Conservation (phyloP, 1,140 invertebrate genomes). For the Sycophila sp. region DNA sequence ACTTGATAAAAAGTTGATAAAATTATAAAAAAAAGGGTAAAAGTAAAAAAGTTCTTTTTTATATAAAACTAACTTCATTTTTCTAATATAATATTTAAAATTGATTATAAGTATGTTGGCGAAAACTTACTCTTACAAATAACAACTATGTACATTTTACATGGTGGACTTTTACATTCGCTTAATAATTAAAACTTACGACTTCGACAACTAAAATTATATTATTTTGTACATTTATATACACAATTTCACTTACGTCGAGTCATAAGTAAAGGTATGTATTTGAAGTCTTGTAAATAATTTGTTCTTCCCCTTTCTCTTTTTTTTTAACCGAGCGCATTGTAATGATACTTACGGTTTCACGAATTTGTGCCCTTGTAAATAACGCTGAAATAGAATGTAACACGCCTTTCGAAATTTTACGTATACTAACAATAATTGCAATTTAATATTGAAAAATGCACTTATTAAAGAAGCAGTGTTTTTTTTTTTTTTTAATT, state of each 20-base stretch:
- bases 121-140: too few relatives aligned
- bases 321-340: neutral
- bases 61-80: too few relatives aligned
- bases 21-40: too few relatives aligned
- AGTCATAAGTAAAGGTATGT: neutral
- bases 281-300: conserved; percentile 12
- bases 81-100: too few relatives aligned
- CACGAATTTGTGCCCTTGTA: neutral
- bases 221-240: conserved; percentile 10
- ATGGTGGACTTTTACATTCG: too few relatives aligned
- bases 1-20: neutral
- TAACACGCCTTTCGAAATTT: neutral
- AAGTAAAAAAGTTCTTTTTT: too few relatives aligned
- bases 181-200: too few relatives aligned
- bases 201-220: conserved; percentile 1
- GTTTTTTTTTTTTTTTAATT: too few relatives aligned
- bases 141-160: too few relatives aligned
- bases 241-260: neutral
- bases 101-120: too few relatives aligned
- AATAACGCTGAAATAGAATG: neutral
- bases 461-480: neutral
- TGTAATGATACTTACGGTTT: neutral
- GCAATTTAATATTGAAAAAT: neutral
- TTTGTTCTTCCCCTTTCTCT: neutral
- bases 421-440: neutral